Conservation (phyloP, 2,797 vertebrate species). For the Florisuga fusca region DNA sequence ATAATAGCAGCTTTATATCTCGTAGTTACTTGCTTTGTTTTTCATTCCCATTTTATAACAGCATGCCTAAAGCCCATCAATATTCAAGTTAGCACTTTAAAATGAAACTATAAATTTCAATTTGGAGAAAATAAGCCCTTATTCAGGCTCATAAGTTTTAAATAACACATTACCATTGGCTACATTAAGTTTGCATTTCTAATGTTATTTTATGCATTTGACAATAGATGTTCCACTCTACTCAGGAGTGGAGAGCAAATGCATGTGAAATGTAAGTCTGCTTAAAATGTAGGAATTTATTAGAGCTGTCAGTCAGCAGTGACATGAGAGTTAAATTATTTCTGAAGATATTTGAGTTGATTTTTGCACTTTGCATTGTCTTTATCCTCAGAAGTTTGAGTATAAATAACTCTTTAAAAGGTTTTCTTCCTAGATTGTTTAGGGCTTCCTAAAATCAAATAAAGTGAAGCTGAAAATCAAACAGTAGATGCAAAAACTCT, state of each 20-base stretch:
- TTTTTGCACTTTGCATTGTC: slow-evolving; percentile 72
- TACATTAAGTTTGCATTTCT: slow-evolving; percentile 83
- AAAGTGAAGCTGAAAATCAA: slow-evolving; percentile 1
- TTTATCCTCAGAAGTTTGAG: slow-evolving; percentile 64
- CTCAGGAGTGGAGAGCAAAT: slow-evolving; percentile 77
- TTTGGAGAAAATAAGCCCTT: slow-evolving; percentile 87
- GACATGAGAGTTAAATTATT: slow-evolving; percentile 80
- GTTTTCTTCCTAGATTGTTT: slow-evolving; percentile 19
- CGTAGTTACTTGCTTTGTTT: slow-evolving; percentile 74
- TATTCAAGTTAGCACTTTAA: slow-evolving; percentile 83
- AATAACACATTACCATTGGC: slow-evolving; percentile 86
- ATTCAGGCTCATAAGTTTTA: slow-evolving; percentile 88
- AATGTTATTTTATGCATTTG: slow-evolving; percentile 83
- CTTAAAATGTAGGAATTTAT: slow-evolving; percentile 85
- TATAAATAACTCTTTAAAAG: slow-evolving; percentile 52
- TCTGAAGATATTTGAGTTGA: slow-evolving; percentile 76
- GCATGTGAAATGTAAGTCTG: slow-evolving; percentile 78
- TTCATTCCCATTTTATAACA: slow-evolving; percentile 74
- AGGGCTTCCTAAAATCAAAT: neutral
- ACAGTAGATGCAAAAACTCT: neutral
- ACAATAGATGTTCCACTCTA: slow-evolving; percentile 81
- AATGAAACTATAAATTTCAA: slow-evolving; percentile 89
- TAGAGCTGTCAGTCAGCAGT: slow-evolving; percentile 83
- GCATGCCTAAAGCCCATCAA: slow-evolving; percentile 76
- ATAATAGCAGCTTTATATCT: slow-evolving; percentile 71